phyloP scores from a whole-genome alignment of 2,797 vertebrate species.

The Pelobates cultripes region DNA sequence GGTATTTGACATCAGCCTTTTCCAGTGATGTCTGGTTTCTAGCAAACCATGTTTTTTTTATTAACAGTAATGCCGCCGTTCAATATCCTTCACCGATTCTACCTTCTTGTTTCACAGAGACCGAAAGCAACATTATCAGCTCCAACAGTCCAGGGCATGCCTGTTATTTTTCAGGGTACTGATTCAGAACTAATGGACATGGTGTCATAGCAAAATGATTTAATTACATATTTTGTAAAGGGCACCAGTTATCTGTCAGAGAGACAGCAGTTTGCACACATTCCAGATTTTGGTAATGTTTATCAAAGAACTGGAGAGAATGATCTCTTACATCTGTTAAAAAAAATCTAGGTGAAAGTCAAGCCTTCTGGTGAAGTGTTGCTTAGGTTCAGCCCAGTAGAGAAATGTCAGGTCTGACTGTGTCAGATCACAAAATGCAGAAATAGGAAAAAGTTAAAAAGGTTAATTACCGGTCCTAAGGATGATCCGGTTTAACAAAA shows the following conservation, averaged over 20 bases:
- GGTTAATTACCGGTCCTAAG: too few species aligned
- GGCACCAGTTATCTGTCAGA: neutral
- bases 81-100: neutral
- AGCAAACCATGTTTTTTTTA: neutral
- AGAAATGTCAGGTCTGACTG: too few species aligned
- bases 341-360: too few species aligned
- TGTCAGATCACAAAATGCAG: too few species aligned
- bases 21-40: neutral
- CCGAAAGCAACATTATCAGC: fast-evolving
- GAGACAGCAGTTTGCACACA: neutral
- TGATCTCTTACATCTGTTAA: too few species aligned
- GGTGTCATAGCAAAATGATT: constrained; percentile 29
- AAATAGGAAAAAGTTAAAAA: too few species aligned
- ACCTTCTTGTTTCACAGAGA: constrained; percentile 16
- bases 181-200: constrained; percentile 19
- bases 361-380: too few species aligned
- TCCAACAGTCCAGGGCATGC: fast-evolving
- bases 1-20: neutral
- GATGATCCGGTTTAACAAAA: too few species aligned
- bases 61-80: neutral
- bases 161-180: neutral
- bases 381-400: too few species aligned
- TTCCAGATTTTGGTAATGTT: neutral
- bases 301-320: too few species aligned
- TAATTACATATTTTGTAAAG: constrained; percentile 26